Evolutionary conservation across 1,140 invertebrate species (phyloP), one percentile per base, ranked within the genome.

Genomic region (Camponotus floridanus): DNA sequence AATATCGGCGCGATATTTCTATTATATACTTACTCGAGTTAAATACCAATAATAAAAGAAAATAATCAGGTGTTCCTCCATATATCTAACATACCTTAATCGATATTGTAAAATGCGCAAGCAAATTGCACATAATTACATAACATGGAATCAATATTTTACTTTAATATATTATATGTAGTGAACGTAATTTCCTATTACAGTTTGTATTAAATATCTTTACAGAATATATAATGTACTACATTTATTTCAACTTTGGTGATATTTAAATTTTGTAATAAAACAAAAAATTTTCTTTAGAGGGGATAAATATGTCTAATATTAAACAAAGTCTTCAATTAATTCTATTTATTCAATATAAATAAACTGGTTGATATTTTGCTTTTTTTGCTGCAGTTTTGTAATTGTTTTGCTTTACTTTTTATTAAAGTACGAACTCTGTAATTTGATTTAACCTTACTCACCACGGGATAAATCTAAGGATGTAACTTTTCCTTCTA

Each of bases 401-500:
- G 42, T 15, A 51, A 51, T 51, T 51, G 5, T 51, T 51, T 11
- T 15, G 8, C 31, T 36, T 33, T 33, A 33, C 8, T 33, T 33
- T 57, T 73, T 36, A 33, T 42, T 33, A 36, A 55, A 33, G 3
- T 33, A 13, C 11, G 6, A 45, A 7, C 18, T 7, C 7, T 11
- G 15, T 31, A 4, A 51, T 51, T 51, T 51, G 15, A 51, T 33
- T 48, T 42, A 76, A 84, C n/a, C 65, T 9, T 51, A 95, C 94
- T 95, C 95, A 98, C 98, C 98, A 95, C 97, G 97, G 73, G 98
- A 98, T 74, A 99, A 95, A 95, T 99, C 98, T 80, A 99, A 95
- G 9, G 99, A 99, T 7, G 99, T 99, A 61, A 99, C 97, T 96
- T 98, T 98, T 62, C 98, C 99, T 93, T 98, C 97, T 31, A 99